Conservation (phyloP, 1,140 invertebrate species). For the Diuraphis noxia region DNA sequence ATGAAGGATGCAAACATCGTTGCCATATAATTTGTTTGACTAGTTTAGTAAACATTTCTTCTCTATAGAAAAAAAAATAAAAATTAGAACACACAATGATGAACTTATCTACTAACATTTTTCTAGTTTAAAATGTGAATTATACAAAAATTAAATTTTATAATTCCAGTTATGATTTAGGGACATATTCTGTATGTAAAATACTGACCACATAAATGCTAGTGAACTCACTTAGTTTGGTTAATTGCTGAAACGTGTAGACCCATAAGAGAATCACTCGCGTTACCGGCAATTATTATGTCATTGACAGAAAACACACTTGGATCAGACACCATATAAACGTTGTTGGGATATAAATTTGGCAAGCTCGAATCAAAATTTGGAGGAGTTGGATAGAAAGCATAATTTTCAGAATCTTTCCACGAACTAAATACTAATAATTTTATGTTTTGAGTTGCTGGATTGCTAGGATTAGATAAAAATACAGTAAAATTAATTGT, state of each 20-base stretch:
- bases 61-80: conserved; percentile 1
- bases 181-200: too few species aligned
- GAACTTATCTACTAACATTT: background rate
- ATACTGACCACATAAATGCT: background rate
- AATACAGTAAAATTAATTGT: background rate
- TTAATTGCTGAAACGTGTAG: conserved; percentile 28
- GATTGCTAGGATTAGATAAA: background rate
- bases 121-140: background rate
- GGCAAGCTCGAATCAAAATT: background rate
- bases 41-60: conserved; percentile 34
- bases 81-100: background rate
- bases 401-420: conserved; percentile 14
- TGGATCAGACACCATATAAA: conserved; percentile 35
- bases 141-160: background rate
- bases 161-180: background rate
- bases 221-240: background rate
- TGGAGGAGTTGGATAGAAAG: conserved; percentile 32
- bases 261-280: conserved; percentile 22
- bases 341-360: background rate
- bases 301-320: background rate
- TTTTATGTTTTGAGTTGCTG: conserved; percentile 4
- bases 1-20: conserved; percentile 30
- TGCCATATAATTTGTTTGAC: conserved; percentile 23
- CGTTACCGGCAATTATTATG: conserved; percentile 20
- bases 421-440: conserved; percentile 5